Evolutionary conservation across 2,888 invertebrate species (phyloP).

Genomic region (Drosophila dives): DNA sequence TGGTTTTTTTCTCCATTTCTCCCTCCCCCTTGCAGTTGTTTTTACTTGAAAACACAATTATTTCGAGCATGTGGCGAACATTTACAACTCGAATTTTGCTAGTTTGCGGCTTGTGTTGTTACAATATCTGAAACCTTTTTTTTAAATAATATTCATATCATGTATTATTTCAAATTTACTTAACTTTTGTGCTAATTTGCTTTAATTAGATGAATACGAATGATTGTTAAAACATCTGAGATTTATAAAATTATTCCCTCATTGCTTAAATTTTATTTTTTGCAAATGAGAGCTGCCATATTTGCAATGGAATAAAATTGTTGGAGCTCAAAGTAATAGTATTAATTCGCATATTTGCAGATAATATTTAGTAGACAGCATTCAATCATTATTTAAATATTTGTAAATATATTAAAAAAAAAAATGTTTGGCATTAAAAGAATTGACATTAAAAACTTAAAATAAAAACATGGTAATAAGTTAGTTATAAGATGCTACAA

Average conservation of each 20-base stretch:
- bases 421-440: neutral
- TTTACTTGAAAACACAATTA: slow-evolving; percentile 15
- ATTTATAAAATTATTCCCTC: neutral
- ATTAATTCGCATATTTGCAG: neutral
- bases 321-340: too few relatives aligned
- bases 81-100: slow-evolving; percentile 10
- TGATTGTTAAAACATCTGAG: neutral
- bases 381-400: neutral
- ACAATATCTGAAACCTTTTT: neutral
- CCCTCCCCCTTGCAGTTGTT: neutral
- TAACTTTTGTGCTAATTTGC: neutral
- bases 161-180: neutral
- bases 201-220: neutral
- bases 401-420: neutral
- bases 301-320: too few relatives aligned
- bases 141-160: neutral
- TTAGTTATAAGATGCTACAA: neutral
- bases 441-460: neutral
- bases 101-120: neutral
- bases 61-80: slow-evolving; percentile 14
- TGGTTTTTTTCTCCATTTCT: slow-evolving; percentile 13
- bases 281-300: too few relatives aligned
- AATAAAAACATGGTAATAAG: neutral
- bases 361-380: neutral
- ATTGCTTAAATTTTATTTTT: too few relatives aligned